These are phyloP conservation scores for Fulica atra DNA, from an alignment of 2,113 vertebrate genomes.

Conservation along the genomic window DNA sequence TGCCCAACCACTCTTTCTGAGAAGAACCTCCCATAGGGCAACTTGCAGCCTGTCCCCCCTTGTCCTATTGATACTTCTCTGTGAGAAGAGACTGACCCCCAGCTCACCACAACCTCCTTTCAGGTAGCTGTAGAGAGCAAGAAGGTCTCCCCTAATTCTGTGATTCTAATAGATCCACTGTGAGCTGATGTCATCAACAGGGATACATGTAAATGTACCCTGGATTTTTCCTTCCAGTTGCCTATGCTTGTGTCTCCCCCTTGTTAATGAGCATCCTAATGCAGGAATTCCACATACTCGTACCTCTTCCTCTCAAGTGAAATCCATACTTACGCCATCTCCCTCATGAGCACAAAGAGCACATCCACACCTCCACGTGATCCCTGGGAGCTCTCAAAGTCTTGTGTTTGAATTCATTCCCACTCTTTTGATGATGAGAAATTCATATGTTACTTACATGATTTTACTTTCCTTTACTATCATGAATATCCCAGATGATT, in stretches of 20 bases:
- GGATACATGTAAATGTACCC: neutral
- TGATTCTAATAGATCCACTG: neutral
- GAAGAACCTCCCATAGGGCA: too few species aligned
- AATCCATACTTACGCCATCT: neutral
- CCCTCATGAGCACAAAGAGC: neutral
- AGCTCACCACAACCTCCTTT: too few species aligned
- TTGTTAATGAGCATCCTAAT: neutral
- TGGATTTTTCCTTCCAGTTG: neutral
- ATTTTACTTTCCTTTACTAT: neutral
- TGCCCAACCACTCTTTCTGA: too few species aligned
- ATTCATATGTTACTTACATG: neutral
- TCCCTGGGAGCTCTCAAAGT: neutral
- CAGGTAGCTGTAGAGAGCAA: too few species aligned
- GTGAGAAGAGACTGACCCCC: too few species aligned
- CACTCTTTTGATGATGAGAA: neutral
- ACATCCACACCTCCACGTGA: neutral
- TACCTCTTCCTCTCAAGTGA: neutral
- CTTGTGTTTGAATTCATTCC: neutral
- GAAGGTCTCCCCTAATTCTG: too few species aligned
- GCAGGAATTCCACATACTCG: neutral
- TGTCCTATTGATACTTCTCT: too few species aligned
- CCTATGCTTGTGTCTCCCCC: neutral
- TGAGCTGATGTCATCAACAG: neutral
- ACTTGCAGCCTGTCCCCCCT: too few species aligned
- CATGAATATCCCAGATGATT: neutral